Conservation (phyloP, 2,888 invertebrate species). For the Protophormia terraenovae region DNA sequence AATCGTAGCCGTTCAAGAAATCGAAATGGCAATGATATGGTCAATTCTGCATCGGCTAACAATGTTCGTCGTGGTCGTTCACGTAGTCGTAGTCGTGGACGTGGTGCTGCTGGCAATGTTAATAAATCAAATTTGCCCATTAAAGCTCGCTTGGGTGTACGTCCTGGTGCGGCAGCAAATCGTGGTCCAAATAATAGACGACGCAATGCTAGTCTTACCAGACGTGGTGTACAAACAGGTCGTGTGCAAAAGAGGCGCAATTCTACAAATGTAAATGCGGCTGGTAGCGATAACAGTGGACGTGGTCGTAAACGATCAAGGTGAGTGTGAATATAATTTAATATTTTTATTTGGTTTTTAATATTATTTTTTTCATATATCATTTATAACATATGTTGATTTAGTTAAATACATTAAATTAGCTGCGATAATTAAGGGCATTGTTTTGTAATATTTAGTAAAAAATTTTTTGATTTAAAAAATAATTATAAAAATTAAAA, state of each 20-base stretch:
- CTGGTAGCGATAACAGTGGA: constrained; percentile 70
- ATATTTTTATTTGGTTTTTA: not conserved
- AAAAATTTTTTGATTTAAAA: too few relatives aligned
- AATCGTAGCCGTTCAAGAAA: constrained; percentile 64
- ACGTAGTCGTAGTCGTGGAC: constrained; percentile 67
- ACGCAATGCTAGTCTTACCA: constrained; percentile 68
- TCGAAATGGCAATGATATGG: constrained; percentile 56
- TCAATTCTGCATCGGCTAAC: constrained; percentile 18
- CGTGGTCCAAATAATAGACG: constrained; percentile 58
- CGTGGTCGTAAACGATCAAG: constrained; percentile 74
- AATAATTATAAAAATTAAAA: too few relatives aligned
- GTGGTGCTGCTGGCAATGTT: constrained; percentile 29
- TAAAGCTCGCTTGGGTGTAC: constrained; percentile 77
- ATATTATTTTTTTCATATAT: not conserved
- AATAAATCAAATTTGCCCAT: constrained; percentile 74
- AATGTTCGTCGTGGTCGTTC: constrained; percentile 69
- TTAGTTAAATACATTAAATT: too few relatives aligned
- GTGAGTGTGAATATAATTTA: constrained; percentile 66
- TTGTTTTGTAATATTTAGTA: too few relatives aligned
- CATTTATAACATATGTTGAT: too few relatives aligned
- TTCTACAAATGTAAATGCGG: constrained; percentile 63
- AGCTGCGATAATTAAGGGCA: too few relatives aligned
- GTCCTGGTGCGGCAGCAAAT: constrained; percentile 70
- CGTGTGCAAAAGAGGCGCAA: constrained; percentile 76
- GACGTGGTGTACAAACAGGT: constrained; percentile 75